Evolutionary conservation across 2,797 vertebrate species (phyloP).

Genomic region (Typhlichthys subterraneus): DNA sequence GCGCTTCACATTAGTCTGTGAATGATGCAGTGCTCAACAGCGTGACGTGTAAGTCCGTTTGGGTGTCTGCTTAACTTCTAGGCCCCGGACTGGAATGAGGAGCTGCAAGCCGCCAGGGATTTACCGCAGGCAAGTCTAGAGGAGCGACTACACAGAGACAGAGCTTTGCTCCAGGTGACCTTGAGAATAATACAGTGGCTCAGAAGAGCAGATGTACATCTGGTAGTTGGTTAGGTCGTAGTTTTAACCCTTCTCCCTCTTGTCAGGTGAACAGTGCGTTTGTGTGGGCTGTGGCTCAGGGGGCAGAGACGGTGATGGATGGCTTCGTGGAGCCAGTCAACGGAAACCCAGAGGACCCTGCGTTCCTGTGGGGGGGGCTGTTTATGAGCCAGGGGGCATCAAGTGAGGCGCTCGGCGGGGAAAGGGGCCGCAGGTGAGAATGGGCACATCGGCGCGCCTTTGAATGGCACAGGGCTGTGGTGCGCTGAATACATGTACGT

Average conservation of each 20-base stretch:
- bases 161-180: slow-evolving; percentile 75
- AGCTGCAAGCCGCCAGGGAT: slow-evolving; percentile 79
- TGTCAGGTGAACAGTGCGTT: slow-evolving; percentile 81
- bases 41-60: neutral
- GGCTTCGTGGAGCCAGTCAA: slow-evolving; percentile 78
- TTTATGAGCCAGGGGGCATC: slow-evolving; percentile 77
- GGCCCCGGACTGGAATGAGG: slow-evolving; percentile 84
- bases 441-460: slow-evolving; percentile 22
- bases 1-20: neutral
- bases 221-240: neutral
- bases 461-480: neutral
- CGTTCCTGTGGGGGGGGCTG: slow-evolving; percentile 79
- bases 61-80: slow-evolving; percentile 24
- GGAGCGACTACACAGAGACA: slow-evolving; percentile 78
- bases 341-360: slow-evolving; percentile 73
- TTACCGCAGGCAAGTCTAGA: slow-evolving; percentile 73
- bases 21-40: neutral
- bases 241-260: slow-evolving; percentile 4
- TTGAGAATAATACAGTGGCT: neutral
- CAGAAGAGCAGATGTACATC: neutral
- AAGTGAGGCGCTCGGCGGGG: slow-evolving; percentile 65
- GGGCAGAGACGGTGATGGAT: slow-evolving; percentile 76
- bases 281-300: slow-evolving; percentile 71
- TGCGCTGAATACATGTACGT: neutral
- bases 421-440: slow-evolving; percentile 74